Evolutionary conservation across 2,797 vertebrate genomes (phyloP), one percentile per base, ranked within the genome.

Genomic region (Silurus aristotelis): DNA sequence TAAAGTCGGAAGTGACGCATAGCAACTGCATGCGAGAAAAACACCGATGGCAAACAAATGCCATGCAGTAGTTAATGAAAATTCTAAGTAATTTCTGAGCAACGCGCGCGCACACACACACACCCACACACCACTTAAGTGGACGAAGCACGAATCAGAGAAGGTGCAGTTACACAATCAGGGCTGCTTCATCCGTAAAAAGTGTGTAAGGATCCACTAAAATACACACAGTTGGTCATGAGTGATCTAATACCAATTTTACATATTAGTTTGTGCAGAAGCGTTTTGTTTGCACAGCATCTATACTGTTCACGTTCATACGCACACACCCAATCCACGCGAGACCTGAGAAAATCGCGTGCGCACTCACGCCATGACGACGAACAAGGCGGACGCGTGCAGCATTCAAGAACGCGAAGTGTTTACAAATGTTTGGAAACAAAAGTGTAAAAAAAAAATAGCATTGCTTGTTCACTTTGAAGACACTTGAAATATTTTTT

Each of bases 321-420:
- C 60, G 1, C 75, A 80, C 78, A 80, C 79, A 5, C 61, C 61
- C 78, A 67, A 31, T 52, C 25, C 63, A 66, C 79, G 79, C 79
- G 79, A 80, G 79, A 80, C 27, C 79, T 52, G 15, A 6, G 63
- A 61, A 80, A 67, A 55, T 67, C 61, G n/a, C 76, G 76, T 78
- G 58, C 12, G 31, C 76, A 27, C 58, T 64, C 61, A 67, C 15
- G 19, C 15, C 12, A 52, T 80, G 79, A 67, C 79, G 79, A 80
- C 78, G 55, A 66, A 80, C 46, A 67, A 67, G 63, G 79, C 66
- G n/a, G 63, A 12, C 46, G 3, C 15, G n/a, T 67, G 79, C 9
- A 52, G 46, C 1, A 0, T 80, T 80, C 79, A 80, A 67, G 27
- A 27, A 55, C 79, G 19, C 15, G 15, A 80, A 27, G 4, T 9